phyloP scores from a whole-genome alignment of 2,888 invertebrate species.

The Piscicola geometra region DNA sequence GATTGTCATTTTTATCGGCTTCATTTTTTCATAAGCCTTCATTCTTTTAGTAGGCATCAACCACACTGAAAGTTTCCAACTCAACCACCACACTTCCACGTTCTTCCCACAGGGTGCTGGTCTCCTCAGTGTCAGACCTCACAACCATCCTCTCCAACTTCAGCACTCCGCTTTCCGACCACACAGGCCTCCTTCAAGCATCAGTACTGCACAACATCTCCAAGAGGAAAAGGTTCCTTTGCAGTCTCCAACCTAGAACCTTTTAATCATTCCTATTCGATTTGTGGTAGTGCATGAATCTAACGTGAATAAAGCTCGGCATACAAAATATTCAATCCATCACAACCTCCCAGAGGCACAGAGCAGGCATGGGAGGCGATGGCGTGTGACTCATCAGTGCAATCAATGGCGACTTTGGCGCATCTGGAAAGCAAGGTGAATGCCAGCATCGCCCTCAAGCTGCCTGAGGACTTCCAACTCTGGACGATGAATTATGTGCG shows the following conservation, averaged over 20 bases:
- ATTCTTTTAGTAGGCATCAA: too few relatives aligned
- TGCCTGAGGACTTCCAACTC: slow-evolving; percentile 70
- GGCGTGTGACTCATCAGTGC: slow-evolving; percentile 47
- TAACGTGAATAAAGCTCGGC: too few relatives aligned
- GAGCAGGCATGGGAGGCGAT: slow-evolving; percentile 46
- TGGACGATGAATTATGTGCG: slow-evolving; percentile 66
- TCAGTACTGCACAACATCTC: slow-evolving; percentile 11
- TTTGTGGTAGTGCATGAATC: not conserved
- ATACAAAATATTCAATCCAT: not conserved
- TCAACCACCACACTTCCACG: too few relatives aligned
- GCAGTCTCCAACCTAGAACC: not conserved
- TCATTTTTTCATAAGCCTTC: too few relatives aligned
- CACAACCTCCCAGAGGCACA: not conserved
- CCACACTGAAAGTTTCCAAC: too few relatives aligned
- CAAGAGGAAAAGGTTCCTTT: not conserved
- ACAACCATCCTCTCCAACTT: not conserved
- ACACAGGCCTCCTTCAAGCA: not conserved
- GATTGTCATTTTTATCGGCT: too few relatives aligned
- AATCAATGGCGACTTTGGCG: slow-evolving; percentile 55
- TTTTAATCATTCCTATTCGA: not conserved
- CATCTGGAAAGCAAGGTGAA: slow-evolving; percentile 69
- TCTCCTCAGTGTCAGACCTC: not conserved
- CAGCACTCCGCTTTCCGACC: not conserved
- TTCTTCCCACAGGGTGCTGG: slow-evolving; percentile 2
- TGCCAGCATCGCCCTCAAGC: slow-evolving; percentile 67